Conservation (phyloP, 2,888 invertebrate genomes). For the Polydrusus cervinus region DNA sequence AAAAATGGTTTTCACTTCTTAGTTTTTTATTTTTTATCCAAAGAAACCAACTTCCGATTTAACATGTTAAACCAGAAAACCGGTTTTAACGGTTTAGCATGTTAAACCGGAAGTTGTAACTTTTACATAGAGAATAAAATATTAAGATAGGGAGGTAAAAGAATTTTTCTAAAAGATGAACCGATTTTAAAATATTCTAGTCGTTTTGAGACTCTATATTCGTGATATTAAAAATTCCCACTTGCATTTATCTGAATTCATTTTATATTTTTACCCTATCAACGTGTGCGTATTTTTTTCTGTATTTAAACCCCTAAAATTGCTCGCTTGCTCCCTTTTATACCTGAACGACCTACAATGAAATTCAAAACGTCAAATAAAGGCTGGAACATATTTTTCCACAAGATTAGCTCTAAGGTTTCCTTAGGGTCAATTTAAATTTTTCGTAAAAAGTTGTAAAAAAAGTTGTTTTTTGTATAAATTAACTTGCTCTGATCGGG, state of each 20-base stretch:
- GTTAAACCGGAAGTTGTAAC: no score
- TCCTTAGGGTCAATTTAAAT: neutral
- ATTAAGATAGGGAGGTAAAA: no score
- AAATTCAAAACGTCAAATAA: constrained; percentile 9
- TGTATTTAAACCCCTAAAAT: neutral
- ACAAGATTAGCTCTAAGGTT: neutral
- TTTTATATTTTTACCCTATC: neutral
- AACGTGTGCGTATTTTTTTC: neutral
- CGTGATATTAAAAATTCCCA: neutral
- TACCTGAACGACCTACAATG: neutral
- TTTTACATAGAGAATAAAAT: no score
- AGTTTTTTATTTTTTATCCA: no score
- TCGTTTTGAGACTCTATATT: no score
- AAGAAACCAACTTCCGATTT: no score
- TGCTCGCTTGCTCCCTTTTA: neutral
- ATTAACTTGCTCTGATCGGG: neutral
- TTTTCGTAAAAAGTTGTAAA: neutral
- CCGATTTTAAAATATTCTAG: no score
- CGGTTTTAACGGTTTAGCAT: no score
- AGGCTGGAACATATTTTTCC: neutral
- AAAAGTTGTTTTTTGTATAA: neutral
- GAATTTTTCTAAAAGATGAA: no score
- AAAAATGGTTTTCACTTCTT: no score
- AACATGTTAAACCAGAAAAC: no score
- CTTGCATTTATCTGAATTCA: neutral